Base-by-base conservation (phyloP, 2,888 invertebrate species). In the Margaritifera margaritifera region DNA sequence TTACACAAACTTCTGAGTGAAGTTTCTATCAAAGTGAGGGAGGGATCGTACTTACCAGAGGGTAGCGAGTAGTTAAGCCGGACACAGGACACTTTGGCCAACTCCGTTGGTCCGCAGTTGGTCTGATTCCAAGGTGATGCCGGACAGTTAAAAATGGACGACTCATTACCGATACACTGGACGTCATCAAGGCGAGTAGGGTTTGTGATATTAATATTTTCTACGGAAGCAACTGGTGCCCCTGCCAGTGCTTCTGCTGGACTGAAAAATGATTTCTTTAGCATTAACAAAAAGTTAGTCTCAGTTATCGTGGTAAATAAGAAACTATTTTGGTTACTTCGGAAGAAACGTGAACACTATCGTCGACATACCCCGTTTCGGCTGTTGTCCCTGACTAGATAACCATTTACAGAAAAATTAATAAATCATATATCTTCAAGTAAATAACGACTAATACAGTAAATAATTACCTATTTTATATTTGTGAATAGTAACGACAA, bases 31-130 rank as follows among this genome's bases (percentile, higher is more conserved):
- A 22, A 61, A 61, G 24, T 20, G 42, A 31, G 51, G 22, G 24
- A 24, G 18, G 25, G 24, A 62, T 53, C 22, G 22, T 20, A 62
- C 42, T 2, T 42, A 42, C 42, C 42, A 42, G 42, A 2, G 42
- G 42, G 42, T 15, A 42, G 74, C 11, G 74, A 55, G 58, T 77
- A 77, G 25, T 69, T 56, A 19, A 80, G 58, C 19, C 67, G 64
- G 4, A 77, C 73, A 69, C 84, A 84, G 4, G 82, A 80, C n/a
- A 84, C 87, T 1, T 79, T 80, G 18, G 86, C 87, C 55, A 78
- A 81, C 61, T 86, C 85, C 1, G 68, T 74, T 2, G 64, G 53
- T 11, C 59, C 65, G 69, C 89, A 89, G 65, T 84, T 77, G 58
- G 75, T 62, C 1, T 54, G 62, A 5, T 76, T 75, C 78, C 81